Evolutionary conservation across 1,140 invertebrate genomes (phyloP).

Genomic region (Holcopasites calliopsidis): DNA sequence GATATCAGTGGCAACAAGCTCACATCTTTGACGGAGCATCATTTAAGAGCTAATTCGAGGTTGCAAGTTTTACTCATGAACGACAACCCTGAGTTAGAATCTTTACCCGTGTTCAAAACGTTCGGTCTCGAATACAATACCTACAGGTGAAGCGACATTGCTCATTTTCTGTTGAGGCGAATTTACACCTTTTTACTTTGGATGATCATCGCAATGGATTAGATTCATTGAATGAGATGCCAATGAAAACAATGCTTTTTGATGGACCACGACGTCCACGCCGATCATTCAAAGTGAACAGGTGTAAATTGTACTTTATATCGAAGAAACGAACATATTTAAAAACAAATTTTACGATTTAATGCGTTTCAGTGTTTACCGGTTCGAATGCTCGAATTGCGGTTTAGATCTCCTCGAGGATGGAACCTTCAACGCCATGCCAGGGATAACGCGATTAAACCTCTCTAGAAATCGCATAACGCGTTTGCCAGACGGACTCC

Average conservation of each 20-base stretch:
- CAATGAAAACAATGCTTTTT: too few relatives aligned
- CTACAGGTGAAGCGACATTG: slow-evolving; percentile 66
- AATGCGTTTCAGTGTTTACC: slow-evolving; percentile 82
- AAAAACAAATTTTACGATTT: too few relatives aligned
- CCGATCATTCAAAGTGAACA: not conserved
- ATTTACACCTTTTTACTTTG: too few relatives aligned
- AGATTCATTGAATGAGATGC: too few relatives aligned
- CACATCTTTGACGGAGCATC: slow-evolving; percentile 82
- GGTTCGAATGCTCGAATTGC: slow-evolving; percentile 85
- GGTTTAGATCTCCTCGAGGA: slow-evolving; percentile 82
- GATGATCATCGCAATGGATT: too few relatives aligned
- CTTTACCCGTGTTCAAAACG: slow-evolving; percentile 80
- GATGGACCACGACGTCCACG: too few relatives aligned
- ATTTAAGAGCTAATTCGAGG: slow-evolving; percentile 84
- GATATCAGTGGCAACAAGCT: slow-evolving; percentile 86
- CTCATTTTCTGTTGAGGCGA: too few relatives aligned
- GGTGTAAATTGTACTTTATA: slow-evolving; percentile 9
- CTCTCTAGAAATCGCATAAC: slow-evolving; percentile 81
- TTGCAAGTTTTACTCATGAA: slow-evolving; percentile 84
- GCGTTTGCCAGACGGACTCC: slow-evolving; percentile 72
- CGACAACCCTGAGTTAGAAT: slow-evolving; percentile 83
- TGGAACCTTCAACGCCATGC: slow-evolving; percentile 84
- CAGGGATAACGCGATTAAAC: slow-evolving; percentile 83
- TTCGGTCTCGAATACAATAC: slow-evolving; percentile 66
- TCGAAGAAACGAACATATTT: slow-evolving; percentile 4